Base-by-base conservation (phyloP, 1,140 invertebrate genomes). In the Zaprionus inermis region DNA sequence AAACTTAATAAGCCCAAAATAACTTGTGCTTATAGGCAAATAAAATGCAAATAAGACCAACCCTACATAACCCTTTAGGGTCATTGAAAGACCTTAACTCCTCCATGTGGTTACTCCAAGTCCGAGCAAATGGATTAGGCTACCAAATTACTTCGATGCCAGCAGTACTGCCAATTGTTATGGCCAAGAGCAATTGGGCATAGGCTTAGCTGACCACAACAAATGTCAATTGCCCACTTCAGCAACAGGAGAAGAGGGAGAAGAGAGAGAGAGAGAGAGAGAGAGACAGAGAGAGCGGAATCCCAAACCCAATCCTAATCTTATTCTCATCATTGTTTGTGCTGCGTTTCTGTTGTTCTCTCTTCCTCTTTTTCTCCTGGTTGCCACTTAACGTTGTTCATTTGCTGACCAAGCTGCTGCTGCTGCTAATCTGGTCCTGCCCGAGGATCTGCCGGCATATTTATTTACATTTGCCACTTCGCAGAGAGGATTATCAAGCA, bases 401-500 rank as follows among this genome's bases (percentile, higher is more conserved):
- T 44, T 20, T 56, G 41, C 20, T 79, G 36, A 20, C n/a, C 38
- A 2, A 9, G 18, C 44, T 20, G 18, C 20, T 5, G 44, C 16
- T 49, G 44, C 55, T 69, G 41, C 51, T 54, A 69, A 73, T 73
- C 71, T 60, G 12, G 46, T 30, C 34, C 14, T 9, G 12, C 18
- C 24, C 14, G n/a, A 22, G 16, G 41, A 36, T 51, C 56, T 7
- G n/a, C 56, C 7, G 16, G n/a, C 38, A 41, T 72, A 69, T 69
- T 69, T 73, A 56, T 73, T 73, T 68, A 73, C 65, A 36, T 69
- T 69, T 73, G 71, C 30, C 71, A 73, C 71, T 69, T 73, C 65
- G 44, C 30, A 11, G 14, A n/a, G 36, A 4, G 64, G 59, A 57
- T 72, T 67, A 67, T 46, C 49, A 54, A 34, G 24, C 41, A 58